phyloP scores from a whole-genome alignment of 1,140 invertebrate genomes.

The Drosophila repletoides region DNA sequence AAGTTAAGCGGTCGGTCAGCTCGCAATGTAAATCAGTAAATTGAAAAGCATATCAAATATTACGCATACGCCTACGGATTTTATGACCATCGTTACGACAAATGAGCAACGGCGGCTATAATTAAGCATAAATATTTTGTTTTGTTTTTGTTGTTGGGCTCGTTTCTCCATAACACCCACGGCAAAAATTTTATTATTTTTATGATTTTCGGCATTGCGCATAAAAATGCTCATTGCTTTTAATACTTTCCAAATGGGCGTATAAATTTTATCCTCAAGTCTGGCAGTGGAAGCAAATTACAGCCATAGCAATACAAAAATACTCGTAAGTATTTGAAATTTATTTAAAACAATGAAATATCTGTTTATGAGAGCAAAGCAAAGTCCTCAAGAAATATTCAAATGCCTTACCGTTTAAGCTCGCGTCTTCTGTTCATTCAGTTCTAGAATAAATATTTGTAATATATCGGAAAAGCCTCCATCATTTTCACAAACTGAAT shows the following conservation, averaged over 20 bases:
- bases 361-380: too few species aligned
- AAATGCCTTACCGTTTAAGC: too few species aligned
- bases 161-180: background rate
- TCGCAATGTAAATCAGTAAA: constrained; percentile 17
- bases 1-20: constrained; percentile 16
- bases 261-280: background rate
- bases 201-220: constrained; percentile 21
- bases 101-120: constrained; percentile 19
- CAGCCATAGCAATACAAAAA: too few species aligned
- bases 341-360: too few species aligned
- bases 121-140: constrained; percentile 34
- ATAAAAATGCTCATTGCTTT: constrained; percentile 19
- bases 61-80: constrained; percentile 13
- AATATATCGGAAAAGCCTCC: too few species aligned
- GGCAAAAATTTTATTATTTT: constrained; percentile 23
- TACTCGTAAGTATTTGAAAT: too few species aligned
- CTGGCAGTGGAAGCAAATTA: background rate
- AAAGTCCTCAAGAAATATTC: too few species aligned
- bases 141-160: constrained; percentile 16
- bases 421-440: too few species aligned
- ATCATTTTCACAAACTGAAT: too few species aligned
- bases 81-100: constrained; percentile 21
- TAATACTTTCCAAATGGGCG: constrained; percentile 5
- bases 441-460: too few species aligned
- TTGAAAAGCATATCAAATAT: constrained; percentile 18